Conservation (phyloP, 2,797 vertebrate genomes). For the Diplodus sargus region DNA sequence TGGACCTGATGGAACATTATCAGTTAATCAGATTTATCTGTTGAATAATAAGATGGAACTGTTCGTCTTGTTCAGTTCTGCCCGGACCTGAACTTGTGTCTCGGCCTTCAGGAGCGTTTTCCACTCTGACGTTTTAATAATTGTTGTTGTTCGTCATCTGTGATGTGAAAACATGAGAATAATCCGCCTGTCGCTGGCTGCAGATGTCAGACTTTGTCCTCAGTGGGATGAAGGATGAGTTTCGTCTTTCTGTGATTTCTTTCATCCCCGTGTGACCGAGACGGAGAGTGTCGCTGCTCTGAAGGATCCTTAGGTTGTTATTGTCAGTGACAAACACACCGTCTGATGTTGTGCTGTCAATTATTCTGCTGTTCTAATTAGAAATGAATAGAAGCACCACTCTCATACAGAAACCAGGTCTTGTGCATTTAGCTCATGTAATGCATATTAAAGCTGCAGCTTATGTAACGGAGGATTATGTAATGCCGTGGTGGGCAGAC, state of each 20-base stretch:
- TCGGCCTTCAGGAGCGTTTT: too few species aligned
- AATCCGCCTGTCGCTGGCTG: not conserved
- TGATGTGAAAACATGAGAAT: not conserved
- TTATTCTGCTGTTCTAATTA: not conserved
- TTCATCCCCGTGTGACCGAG: not conserved
- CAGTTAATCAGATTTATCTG: too few species aligned
- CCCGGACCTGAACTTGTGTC: too few species aligned
- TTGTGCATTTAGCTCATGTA: not conserved
- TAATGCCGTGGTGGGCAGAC: constrained; percentile 15
- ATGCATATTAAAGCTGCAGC: not conserved
- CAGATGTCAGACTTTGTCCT: not conserved
- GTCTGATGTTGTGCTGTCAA: not conserved
- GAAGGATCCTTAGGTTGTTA: not conserved
- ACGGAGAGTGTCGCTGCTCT: not conserved
- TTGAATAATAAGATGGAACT: too few species aligned
- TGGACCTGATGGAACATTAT: too few species aligned
- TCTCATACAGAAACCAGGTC: not conserved
- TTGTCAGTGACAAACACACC: not conserved
- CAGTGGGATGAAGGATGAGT: too few species aligned
- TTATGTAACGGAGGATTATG: constrained; percentile 52
- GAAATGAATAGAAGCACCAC: not conserved
- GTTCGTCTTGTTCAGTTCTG: too few species aligned
- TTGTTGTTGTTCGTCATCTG: too few species aligned
- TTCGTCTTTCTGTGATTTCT: not conserved
- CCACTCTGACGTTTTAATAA: too few species aligned